Percentiles rank a stretch among this genome's conserved stretches.
These are phyloP conservation scores for Crocuta crocuta DNA, from an alignment of 2,113 vertebrate species.

Conservation along the genomic window DNA sequence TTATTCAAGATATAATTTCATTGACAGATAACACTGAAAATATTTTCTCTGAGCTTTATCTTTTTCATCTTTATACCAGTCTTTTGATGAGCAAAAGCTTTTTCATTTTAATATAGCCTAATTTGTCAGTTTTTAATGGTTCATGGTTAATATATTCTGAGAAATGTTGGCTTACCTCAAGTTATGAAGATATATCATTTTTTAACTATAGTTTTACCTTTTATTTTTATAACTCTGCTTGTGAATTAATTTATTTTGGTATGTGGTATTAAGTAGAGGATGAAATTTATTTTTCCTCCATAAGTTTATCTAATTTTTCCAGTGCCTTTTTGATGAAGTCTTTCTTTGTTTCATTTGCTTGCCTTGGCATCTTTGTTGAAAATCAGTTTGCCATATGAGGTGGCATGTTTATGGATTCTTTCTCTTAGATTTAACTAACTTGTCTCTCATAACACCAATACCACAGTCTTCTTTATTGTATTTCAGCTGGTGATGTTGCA, in stretches of 20 bases:
- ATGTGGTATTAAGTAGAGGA: background rate
- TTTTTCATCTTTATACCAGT: background rate
- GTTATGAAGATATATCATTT: background rate
- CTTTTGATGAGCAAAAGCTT: background rate
- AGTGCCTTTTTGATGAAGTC: background rate
- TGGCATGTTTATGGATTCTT: background rate
- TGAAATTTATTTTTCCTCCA: background rate
- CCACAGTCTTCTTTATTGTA: background rate
- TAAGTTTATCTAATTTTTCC: background rate
- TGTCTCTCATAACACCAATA: background rate
- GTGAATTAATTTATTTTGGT: background rate
- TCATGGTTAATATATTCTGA: background rate
- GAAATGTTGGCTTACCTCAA: background rate
- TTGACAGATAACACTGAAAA: background rate
- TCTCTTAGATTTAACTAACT: background rate
- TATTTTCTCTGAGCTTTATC: background rate
- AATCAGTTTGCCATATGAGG: background rate
- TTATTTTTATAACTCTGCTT: background rate
- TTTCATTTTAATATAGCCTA: background rate
- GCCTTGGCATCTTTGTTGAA: background rate
- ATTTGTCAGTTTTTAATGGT: background rate
- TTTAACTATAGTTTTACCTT: background rate
- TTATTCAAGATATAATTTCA: background rate
- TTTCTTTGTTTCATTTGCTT: background rate
- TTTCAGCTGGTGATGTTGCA: background rate